Conservation (phyloP, 2,797 vertebrate species). For the Pantherophis vulpinus region DNA sequence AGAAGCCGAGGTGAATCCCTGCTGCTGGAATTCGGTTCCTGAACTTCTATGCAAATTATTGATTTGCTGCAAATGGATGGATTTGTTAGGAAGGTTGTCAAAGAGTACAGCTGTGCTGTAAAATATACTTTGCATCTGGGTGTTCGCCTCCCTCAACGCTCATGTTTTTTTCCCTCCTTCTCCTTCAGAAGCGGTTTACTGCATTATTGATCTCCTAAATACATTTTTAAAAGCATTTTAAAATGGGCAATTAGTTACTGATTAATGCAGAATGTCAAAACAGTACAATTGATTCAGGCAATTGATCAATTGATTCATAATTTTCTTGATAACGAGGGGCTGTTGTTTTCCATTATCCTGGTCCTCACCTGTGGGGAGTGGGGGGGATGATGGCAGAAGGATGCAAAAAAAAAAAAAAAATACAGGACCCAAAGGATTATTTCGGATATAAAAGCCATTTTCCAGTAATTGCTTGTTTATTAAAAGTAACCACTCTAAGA, state of each 20-base stretch:
- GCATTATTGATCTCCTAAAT: constrained; percentile 82
- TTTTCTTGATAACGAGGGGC: constrained; percentile 62
- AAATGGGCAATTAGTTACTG: constrained; percentile 89
- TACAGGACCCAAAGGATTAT: constrained; percentile 47
- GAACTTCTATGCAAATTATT: constrained; percentile 8
- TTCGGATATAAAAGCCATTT: constrained; percentile 49
- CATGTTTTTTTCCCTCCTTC: constrained; percentile 53
- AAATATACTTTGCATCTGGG: background rate
- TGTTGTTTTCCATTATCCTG: constrained; percentile 18
- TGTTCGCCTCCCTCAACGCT: constrained; percentile 33
- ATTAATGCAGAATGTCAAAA: constrained; percentile 95
- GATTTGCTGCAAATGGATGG: constrained; percentile 31
- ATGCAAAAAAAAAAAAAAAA: constrained; percentile 28
- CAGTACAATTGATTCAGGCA: constrained; percentile 80
- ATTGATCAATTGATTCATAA: constrained; percentile 88
- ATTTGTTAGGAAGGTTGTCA: background rate
- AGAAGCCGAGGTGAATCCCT: background rate
- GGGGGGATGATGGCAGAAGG: constrained; percentile 44
- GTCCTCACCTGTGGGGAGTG: constrained; percentile 36
- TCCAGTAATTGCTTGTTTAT: constrained; percentile 63
- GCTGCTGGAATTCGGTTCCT: background rate
- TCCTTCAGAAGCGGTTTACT: constrained; percentile 71
- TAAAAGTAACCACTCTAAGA: constrained; percentile 53
- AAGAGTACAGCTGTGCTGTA: constrained; percentile 33
- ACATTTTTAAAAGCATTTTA: constrained; percentile 90